These are phyloP conservation scores for Urosaurus nigricauda DNA, from an alignment of 2,797 vertebrate genomes.

Conservation along the genomic window DNA sequence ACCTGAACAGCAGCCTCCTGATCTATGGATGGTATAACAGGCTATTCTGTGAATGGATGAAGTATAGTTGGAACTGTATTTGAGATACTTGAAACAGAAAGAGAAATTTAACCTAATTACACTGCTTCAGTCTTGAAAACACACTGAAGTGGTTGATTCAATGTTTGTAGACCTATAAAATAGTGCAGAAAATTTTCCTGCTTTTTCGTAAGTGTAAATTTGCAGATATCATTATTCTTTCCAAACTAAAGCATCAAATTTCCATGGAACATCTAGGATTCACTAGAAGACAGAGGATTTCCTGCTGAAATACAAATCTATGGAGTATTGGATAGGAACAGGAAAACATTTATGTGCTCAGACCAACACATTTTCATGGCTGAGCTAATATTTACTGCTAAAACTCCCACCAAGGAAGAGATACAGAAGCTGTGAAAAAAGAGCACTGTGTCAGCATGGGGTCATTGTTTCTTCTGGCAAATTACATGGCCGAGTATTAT, in stretches of 20 bases:
- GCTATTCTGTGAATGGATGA: neutral
- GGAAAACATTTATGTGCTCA: neutral
- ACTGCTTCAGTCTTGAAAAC: neutral
- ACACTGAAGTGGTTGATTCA: neutral
- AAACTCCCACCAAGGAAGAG: fast-evolving
- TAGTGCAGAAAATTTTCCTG: neutral
- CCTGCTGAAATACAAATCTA: neutral
- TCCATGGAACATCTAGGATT: neutral
- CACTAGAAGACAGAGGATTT: neutral
- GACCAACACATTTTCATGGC: neutral
- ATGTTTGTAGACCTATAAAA: neutral
- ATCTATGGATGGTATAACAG: neutral
- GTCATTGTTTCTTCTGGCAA: constrained; percentile 14
- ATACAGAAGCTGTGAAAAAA: constrained; percentile 14
- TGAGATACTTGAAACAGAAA: neutral
- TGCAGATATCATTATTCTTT: neutral
- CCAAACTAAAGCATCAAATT: neutral
- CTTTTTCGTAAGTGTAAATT: neutral
- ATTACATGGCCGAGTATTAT: neutral
- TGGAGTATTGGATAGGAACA: too few relatives aligned
- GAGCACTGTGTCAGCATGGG: fast-evolving
- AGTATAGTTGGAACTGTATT: neutral
- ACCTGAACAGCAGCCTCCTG: neutral
- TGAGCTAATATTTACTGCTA: neutral
- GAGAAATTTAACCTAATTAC: neutral